Conservation (phyloP, 2,113 vertebrate genomes). For the Delphinus delphis region DNA sequence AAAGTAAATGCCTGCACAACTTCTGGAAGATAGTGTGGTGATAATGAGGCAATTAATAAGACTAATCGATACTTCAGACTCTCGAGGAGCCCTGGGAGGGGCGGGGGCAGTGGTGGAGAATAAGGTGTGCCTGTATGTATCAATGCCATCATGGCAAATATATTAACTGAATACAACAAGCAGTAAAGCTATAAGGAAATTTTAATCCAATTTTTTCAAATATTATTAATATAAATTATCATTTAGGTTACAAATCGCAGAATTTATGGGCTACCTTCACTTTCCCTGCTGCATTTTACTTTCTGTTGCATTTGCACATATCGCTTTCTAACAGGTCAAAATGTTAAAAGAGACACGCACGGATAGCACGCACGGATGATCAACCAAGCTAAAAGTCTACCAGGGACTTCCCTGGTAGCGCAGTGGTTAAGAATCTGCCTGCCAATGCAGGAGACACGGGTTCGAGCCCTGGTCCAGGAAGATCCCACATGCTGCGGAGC, state of each 20-base stretch:
- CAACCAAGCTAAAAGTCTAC: conserved; percentile 32
- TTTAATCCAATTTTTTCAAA: neutral
- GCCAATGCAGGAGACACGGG: too few species aligned
- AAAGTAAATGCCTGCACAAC: neutral
- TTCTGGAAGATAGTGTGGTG: neutral
- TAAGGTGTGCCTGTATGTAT: neutral
- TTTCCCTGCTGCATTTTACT: neutral
- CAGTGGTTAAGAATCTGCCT: too few species aligned
- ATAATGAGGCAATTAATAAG: neutral
- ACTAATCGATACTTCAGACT: neutral
- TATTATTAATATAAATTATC: neutral
- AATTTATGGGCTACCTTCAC: neutral
- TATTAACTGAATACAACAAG: neutral
- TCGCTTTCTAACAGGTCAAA: conserved; percentile 10
- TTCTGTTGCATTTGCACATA: neutral
- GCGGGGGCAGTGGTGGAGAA: neutral
- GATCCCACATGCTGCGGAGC: too few species aligned
- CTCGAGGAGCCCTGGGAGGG: neutral
- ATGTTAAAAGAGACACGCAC: neutral
- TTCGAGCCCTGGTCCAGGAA: too few species aligned
- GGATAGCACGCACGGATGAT: neutral
- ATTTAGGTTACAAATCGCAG: neutral
- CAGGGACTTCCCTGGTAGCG: neutral
- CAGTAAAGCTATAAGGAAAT: neutral
- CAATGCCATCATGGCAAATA: neutral